Base-by-base conservation (phyloP, 2,797 vertebrate species). In the Liparis tanakae region DNA sequence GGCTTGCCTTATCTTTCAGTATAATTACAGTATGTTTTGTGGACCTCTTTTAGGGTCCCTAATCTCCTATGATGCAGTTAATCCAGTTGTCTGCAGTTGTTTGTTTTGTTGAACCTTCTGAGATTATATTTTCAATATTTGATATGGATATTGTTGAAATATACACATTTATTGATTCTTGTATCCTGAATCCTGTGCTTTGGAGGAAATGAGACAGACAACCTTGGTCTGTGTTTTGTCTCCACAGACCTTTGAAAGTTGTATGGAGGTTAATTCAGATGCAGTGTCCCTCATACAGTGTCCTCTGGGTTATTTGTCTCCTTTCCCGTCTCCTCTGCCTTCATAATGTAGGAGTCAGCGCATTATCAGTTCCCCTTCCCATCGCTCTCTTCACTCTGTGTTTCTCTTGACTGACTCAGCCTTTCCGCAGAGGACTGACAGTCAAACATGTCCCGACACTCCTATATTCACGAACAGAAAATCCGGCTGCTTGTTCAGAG, bases 341-440 rank as follows among this genome's bases (percentile, higher is more conserved):
- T 72, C 68, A 70, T 56, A 58, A 70, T 41, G 17, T 62, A 69
- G 18, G 25, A 56, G 51, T 43, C 39, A 71, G 2, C 55, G 43
- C 39, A 34, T 10, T 18, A n/a, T 12, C 37, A 44, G 14, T 53
- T 22, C 46, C 55, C 64, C 65, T 72, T 25, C 65, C 66, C 44
- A 8, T 56, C 73, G 55, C 55, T 72, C 10, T 67, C 55, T 64
- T 48, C 43, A 18, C 76, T 71, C 67, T 37, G 61, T 43, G 50
- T 43, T 64, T 22, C 62, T 76, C 61, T 8, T n/a, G 34, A 78
- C 81, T 87, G 82, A 89, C 85, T 87, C 85, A 78, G 75, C 66
- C 67, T 70, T 75, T 79, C 64, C 64, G 37, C 51, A 39, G 77
- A 83, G 55, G 78, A 71, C 74, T 8, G 18, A 61, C 62, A 54